A percentile compares a stretch with the other conserved stretches of the same genome.
phyloP scores from a whole-genome alignment of 2,888 invertebrate genomes.

The Neoascia interrupta region DNA sequence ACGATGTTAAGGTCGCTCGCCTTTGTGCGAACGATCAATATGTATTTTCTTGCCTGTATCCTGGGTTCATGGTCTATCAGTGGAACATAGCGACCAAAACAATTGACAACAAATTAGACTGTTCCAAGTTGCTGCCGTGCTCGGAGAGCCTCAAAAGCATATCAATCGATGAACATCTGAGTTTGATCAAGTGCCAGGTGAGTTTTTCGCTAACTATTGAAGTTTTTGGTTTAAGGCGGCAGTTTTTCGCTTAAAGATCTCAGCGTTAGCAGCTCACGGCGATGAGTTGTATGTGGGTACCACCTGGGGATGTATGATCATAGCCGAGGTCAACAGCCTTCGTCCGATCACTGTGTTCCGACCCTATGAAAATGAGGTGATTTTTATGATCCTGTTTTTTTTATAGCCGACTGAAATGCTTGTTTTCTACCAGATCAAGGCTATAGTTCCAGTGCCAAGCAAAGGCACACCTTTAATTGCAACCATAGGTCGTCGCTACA shows the following conservation, averaged over 20 bases:
- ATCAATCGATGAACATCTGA: constrained; percentile 92
- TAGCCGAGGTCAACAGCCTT: constrained; percentile 89
- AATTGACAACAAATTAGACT: constrained; percentile 90
- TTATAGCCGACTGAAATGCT: neutral
- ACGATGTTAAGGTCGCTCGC: constrained; percentile 84
- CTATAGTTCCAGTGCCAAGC: constrained; percentile 83
- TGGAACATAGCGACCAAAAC: constrained; percentile 87
- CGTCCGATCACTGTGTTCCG: constrained; percentile 95
- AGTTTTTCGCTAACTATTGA: too few species aligned
- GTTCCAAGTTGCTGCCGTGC: constrained; percentile 94
- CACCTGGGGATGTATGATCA: constrained; percentile 95
- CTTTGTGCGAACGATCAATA: constrained; percentile 83
- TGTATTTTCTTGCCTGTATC: constrained; percentile 91
- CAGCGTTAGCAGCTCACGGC: constrained; percentile 83
- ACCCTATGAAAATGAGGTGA: constrained; percentile 91
- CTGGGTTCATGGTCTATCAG: constrained; percentile 92
- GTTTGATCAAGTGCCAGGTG: constrained; percentile 88
- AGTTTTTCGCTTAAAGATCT: constrained; percentile 73
- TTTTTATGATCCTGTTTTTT: neutral
- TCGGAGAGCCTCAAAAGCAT: constrained; percentile 95
- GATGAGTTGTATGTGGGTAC: constrained; percentile 93
- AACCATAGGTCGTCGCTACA: constrained; percentile 91
- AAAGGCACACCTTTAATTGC: constrained; percentile 82
- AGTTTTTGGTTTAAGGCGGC: too few species aligned
- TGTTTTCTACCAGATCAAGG: constrained; percentile 81